Base-by-base conservation (phyloP, 1,140 invertebrate species). In the Neodiprion virginianus region DNA sequence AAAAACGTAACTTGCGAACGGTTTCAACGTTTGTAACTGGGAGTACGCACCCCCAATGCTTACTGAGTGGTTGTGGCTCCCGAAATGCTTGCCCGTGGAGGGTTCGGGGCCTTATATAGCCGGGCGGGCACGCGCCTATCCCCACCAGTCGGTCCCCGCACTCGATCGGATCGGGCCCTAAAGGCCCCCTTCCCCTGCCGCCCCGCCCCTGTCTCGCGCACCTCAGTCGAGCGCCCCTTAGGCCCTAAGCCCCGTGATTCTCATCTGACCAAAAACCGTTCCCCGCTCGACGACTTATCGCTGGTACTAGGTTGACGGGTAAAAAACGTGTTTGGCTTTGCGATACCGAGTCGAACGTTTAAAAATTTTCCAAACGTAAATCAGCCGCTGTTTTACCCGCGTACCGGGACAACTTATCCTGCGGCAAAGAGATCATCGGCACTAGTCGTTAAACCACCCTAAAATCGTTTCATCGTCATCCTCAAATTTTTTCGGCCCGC, bases 51-150 rank as follows among this genome's bases (percentile, higher is more conserved):
- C 79, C 82, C 81, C 80, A 80, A 83, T 82, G 82, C 74, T 79
- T 72, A 78, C 79, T 74, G 79, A 76, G 82, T 85, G 83, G 78
- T 81, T 75, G 79, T 82, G 80, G 86, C 88, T 89, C 83, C 88
- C 88, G 88, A 88, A 89, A 89, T 89, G 87, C 82, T 78, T 84
- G 74, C 74, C 76, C 77, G 83, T 81, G 79, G 83, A 86, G 84
- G 85, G 83, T 84, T 81, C 83, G 80, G 84, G 86, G 86, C 82
- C 87, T 87, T 89, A 87, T 88, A 88, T 88, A 87, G 82, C 74
- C 77, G 78, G 61, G 68, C 81, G 81, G 87, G 87, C 87, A 88
- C 87, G 87, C 87, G 87, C 87, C 87, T 75, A 78, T 77, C 82
- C 85, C 86, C 86, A 85, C 78, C 82, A 76, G 81, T 71, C 11